These are phyloP conservation scores for Dendroctonus ponderosae DNA, from an alignment of 1,140 invertebrate genomes.

Conservation along the genomic window DNA sequence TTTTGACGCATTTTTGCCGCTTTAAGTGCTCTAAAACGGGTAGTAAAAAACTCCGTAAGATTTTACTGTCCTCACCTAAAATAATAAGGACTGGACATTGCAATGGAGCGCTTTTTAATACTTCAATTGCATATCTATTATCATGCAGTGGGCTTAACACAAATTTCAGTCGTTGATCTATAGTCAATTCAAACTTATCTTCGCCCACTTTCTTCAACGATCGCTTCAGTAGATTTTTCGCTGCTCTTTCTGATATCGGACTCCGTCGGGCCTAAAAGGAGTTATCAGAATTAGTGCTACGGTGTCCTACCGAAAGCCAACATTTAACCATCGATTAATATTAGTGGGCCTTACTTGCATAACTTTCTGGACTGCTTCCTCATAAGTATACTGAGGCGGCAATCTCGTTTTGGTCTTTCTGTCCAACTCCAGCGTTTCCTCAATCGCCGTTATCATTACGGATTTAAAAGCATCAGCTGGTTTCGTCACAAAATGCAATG, in stretches of 20 bases:
- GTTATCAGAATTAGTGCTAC: neutral
- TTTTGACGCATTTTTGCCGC: conserved; percentile 41
- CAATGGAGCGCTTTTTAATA: conserved; percentile 40
- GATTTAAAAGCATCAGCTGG: conserved; percentile 42
- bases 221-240: conserved; percentile 55
- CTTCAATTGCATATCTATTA: conserved; percentile 41
- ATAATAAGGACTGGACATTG: conserved; percentile 48
- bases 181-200: conserved; percentile 46
- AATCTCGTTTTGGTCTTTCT: no score
- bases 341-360: conserved; percentile 9
- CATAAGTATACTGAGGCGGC: conserved; percentile 52
- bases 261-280: conserved; percentile 12
- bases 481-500: conserved; percentile 44
- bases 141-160: conserved; percentile 34
- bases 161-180: conserved; percentile 41
- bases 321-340: neutral
- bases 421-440: no score
- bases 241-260: conserved; percentile 48
- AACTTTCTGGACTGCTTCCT: conserved; percentile 55
- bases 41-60: conserved; percentile 9
- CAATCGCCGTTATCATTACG: conserved; percentile 20
- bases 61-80: conserved; percentile 32
- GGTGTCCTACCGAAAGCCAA: neutral
- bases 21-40: conserved; percentile 24
- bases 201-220: conserved; percentile 47